A percentile compares a stretch with the other conserved stretches of the same genome.
phyloP scores from a whole-genome alignment of 2,797 vertebrate genomes.

The Sparidentex hasta region DNA sequence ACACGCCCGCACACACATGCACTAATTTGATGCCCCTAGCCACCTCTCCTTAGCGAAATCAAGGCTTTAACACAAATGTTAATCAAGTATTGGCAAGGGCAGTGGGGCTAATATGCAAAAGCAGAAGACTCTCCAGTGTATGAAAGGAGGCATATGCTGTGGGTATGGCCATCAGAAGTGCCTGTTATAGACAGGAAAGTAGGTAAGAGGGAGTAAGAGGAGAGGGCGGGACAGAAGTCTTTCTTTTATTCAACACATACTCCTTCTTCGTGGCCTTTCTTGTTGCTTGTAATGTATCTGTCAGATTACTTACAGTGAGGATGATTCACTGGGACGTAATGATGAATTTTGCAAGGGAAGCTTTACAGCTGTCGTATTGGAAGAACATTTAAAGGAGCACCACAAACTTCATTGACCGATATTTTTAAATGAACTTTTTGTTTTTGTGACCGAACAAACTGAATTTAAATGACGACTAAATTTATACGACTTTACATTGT shows the following conservation, averaged over 20 bases:
- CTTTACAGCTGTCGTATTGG: neutral
- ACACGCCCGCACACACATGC: constrained; percentile 52
- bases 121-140: constrained; percentile 83
- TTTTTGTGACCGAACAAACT: no score
- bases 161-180: constrained; percentile 81
- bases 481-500: no score
- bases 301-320: neutral
- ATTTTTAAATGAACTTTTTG: no score
- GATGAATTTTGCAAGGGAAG: neutral
- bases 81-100: constrained; percentile 85
- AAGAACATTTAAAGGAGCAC: neutral
- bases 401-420: no score
- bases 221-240: constrained; percentile 50
- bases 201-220: constrained; percentile 69
- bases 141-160: constrained; percentile 87
- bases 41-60: constrained; percentile 82
- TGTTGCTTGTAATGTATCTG: neutral
- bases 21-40: constrained; percentile 81
- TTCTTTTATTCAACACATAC: constrained; percentile 45
- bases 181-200: constrained; percentile 73
- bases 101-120: constrained; percentile 85
- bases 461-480: no score
- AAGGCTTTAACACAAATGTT: constrained; percentile 84
- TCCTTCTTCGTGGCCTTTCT: neutral
- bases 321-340: neutral